Conservation (phyloP, 2,797 vertebrate species). For the Urocyon cinereoargenteus region DNA sequence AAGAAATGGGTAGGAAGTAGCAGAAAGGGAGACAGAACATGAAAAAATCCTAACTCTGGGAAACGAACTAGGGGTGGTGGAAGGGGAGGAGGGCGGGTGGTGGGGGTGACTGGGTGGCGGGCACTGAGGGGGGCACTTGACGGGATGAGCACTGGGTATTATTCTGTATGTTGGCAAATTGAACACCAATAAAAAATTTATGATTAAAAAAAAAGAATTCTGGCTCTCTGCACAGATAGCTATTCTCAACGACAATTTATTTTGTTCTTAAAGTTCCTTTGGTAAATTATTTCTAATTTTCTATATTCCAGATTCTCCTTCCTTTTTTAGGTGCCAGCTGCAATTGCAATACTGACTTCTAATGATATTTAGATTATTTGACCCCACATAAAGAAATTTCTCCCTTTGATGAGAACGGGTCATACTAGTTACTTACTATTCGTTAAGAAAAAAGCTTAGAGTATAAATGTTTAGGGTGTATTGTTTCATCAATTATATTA, state of each 20-base stretch:
- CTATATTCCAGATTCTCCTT: background rate
- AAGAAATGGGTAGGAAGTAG: too few relatives aligned
- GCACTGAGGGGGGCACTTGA: too few relatives aligned
- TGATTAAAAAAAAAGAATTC: too few relatives aligned
- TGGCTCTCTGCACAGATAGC: background rate
- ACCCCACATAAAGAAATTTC: background rate
- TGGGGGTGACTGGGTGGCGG: too few relatives aligned
- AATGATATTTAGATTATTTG: background rate
- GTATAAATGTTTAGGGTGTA: background rate
- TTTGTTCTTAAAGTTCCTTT: background rate
- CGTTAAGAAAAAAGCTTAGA: background rate
- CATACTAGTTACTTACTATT: background rate
- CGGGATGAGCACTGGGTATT: too few relatives aligned
- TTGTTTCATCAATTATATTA: background rate
- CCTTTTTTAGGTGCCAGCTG: background rate
- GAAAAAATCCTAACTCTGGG: too few relatives aligned
- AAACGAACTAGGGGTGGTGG: too few relatives aligned
- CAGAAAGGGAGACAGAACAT: too few relatives aligned
- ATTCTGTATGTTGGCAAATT: too few relatives aligned
- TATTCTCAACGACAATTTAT: background rate
- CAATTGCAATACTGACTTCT: background rate
- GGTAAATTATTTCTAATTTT: background rate
- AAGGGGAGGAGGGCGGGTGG: too few relatives aligned
- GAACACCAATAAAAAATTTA: too few relatives aligned
- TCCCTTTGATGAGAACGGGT: background rate